Evolutionary conservation across 2,113 vertebrate species (phyloP), one percentile per base, ranked within the genome.

Genomic region (Gobiocypris rarus): DNA sequence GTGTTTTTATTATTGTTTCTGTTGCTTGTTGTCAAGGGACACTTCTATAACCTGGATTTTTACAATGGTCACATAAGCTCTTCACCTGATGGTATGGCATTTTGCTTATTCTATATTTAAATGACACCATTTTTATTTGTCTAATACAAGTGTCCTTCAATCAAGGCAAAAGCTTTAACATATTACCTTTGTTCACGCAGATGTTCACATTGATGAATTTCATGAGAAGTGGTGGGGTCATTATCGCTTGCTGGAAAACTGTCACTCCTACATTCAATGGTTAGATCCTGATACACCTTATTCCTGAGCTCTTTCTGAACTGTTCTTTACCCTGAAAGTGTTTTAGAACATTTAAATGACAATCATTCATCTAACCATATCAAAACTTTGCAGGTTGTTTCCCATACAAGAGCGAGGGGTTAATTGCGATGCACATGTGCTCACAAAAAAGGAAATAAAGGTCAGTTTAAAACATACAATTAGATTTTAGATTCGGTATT

Each of bases 201-300:
- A 87, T 67, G 54, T 93, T 2, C 1, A 0, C 83, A 97, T 99
- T 75, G 43, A 91, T 1, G 75, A 82, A 0, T 94, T 97, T 83
- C 96, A 97, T 73, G 3, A 81, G 0, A 0, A 76, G 0, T 98
- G 97, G 97, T 75, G 0, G 24, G 58, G 88, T 7, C n/a, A 95
- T 0, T 97, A 97, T 61, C 50, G 81, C 0, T 43, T 0, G 0
- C 92, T 99, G 85, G 97, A 99, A 87, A 2, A 80, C 63, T 95
- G 95, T 10, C 97, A 99, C 83, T 95, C 93, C 0, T 99, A 94
- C 86, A 98, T 99, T 89, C 97, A 99, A 24, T 99, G 97, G 97
- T 98, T 93, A 95, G 88, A 82, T 2, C 4, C 9, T 54, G 6
- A 4, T 61, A n/a, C 14, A 38, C 13, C 77, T 22, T 24, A 77